These are phyloP conservation scores for Lasioglossum lativentre DNA, from an alignment of 2,888 invertebrate species.

Conservation along the genomic window DNA sequence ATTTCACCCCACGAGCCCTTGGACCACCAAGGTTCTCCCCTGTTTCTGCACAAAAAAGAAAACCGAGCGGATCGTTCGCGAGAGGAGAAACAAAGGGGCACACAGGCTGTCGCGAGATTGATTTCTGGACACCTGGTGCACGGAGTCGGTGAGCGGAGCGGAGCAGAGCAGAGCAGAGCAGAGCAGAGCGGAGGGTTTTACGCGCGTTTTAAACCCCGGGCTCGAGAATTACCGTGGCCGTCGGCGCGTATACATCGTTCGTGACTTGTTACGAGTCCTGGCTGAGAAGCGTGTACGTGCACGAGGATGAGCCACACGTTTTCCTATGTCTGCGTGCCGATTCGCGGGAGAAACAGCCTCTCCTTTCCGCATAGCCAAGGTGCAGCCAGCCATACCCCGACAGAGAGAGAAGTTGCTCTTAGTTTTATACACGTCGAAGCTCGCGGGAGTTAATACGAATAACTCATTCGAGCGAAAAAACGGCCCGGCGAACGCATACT, in stretches of 20 bases:
- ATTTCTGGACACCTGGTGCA: conserved; percentile 73
- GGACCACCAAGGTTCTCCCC: conserved; percentile 39
- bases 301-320: conserved; percentile 53
- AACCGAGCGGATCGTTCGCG: conserved; percentile 10
- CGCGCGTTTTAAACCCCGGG: conserved; percentile 68
- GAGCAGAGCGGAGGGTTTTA: conserved; percentile 57
- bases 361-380: conserved; percentile 84
- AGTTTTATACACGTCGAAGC: conserved; percentile 75
- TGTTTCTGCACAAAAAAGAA: not conserved
- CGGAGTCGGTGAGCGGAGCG: conserved; percentile 14
- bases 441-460: conserved; percentile 79
- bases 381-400: conserved; percentile 82
- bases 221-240: conserved; percentile 60
- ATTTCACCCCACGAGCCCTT: not conserved
- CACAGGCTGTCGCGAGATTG: conserved; percentile 46
- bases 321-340: conserved; percentile 53
- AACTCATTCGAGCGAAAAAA: conserved; percentile 74
- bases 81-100: conserved; percentile 47
- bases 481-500: conserved; percentile 69
- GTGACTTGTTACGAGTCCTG: conserved; percentile 59
- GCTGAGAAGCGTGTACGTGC: conserved; percentile 5
- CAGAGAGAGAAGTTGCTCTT: conserved; percentile 42
- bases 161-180: not conserved
- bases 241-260: conserved; percentile 63
- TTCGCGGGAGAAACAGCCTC: conserved; percentile 77